Conservation (phyloP, 92 coral and sea anemone species). For the Phymanthus crucifer region DNA sequence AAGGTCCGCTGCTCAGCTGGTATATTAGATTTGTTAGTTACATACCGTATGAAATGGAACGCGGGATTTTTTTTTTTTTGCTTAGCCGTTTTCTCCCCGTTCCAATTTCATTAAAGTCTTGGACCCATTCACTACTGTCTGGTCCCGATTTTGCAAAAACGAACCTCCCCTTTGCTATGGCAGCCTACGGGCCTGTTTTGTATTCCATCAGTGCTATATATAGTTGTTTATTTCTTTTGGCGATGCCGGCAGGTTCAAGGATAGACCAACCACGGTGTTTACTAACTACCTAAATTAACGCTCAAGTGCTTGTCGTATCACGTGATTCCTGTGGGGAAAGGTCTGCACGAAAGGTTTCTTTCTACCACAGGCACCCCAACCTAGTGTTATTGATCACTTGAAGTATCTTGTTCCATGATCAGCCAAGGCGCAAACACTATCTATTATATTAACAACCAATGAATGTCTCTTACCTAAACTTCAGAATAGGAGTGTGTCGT, state of each 20-base stretch:
- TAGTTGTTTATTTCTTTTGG: not conserved
- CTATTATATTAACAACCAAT: not conserved
- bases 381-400: not conserved
- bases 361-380: not conserved
- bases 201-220: not conserved
- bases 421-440: not conserved
- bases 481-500: not conserved
- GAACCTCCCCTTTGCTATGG: no score
- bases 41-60: no score
- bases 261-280: constrained; percentile 22
- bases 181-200: no score
- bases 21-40: no score
- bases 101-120: no score
- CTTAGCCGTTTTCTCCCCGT: no score
- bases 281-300: constrained; percentile 7
- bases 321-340: constrained; percentile 8
- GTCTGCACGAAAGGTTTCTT: constrained; percentile 1
- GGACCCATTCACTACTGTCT: no score
- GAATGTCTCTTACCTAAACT: not conserved
- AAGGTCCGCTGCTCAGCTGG: no score
- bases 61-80: no score
- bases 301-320: not conserved
- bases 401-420: not conserved
- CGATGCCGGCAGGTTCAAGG: not conserved
- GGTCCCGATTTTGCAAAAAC: no score